phyloP scores from a whole-genome alignment of 2,888 invertebrate species.

The Keiferia lycopersicella region DNA sequence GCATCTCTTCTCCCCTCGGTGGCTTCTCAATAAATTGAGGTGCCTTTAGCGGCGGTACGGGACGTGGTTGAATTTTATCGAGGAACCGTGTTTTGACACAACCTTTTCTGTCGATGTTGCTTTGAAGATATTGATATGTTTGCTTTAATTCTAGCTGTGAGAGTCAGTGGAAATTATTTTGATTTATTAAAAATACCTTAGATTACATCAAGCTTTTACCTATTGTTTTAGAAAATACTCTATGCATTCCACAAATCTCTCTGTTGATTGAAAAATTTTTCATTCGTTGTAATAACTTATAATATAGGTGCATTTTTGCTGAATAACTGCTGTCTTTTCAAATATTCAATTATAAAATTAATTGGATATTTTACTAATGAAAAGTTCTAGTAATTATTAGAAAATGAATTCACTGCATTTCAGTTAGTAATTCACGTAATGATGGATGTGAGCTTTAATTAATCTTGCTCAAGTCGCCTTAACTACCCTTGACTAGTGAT shows the following conservation, averaged over 20 bases:
- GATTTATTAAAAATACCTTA: no score
- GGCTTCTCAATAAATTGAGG: conserved; percentile 25
- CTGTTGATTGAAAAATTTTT: no score
- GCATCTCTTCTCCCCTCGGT: conserved; percentile 25
- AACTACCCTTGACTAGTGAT: conserved; percentile 55
- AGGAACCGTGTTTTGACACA: neutral
- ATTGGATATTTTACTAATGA: no score
- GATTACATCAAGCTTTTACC: no score
- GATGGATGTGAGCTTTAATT: conserved; percentile 75
- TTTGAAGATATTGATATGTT: conserved; percentile 4
- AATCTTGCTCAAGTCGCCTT: conserved; percentile 68
- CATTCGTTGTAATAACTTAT: no score
- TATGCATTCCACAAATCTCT: no score
- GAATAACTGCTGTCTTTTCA: no score
- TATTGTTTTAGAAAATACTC: no score
- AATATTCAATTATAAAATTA: no score
- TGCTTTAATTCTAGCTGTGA: neutral
- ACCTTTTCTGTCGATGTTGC: conserved; percentile 4
- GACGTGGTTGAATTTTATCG: conserved; percentile 14
- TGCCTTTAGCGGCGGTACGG: conserved; percentile 10
- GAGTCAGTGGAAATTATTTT: no score
- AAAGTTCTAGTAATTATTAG: neutral
- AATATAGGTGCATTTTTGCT: no score
- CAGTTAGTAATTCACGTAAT: conserved; percentile 43
- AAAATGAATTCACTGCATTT: conserved; percentile 35